Base-by-base conservation (phyloP, 2,797 vertebrate genomes). In the Glyptemys insculpta region DNA sequence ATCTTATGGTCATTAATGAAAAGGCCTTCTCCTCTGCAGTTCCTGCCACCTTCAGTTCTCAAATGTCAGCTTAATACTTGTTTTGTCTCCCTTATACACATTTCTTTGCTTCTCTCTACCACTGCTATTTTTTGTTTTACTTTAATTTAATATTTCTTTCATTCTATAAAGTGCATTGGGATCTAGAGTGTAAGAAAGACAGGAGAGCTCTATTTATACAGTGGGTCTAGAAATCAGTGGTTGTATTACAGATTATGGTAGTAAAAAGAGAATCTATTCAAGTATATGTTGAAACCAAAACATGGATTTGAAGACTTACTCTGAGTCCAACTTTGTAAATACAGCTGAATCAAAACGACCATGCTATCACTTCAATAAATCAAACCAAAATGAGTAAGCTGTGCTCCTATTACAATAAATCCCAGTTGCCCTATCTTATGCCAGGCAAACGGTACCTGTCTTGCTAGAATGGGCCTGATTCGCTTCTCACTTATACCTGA, bases 401-500 rank as follows among this genome's bases (percentile, higher is more conserved):
- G 37, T 21, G 27, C 11, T 44, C 41, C 8, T 41, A 37, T 3
- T 31, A 85, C 31, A 57, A 3, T 57, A 92, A 57, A 52, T 83
- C 23, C 50, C 2, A 4, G 4, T 1, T 90, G 23, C 21, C 72
- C n/a, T 79, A 0, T 50, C 47, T 57, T 91, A 91, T 50, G 18
- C 12, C 2, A 84, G 8, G 16, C 1, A 86, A 74, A 65, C 0
- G 0, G 44, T 87, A 0, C 12, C 41, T 50, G 2, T 4, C 52
- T 1, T 50, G 72, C 41, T 9, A 74, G 27, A 59, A 90, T 79
- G 27, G 41, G 59, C 5, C 78, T 57, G 41, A 41, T 54, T 79
- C n/a, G 81, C 1, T 62, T 0, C 27, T 57, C 16, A 18, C 5
- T 83, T 41, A 6, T 8, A 8, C 31, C 5, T 53, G 53, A 53